Evolutionary conservation across 2,888 invertebrate species (phyloP).

Genomic region (Gasteruption jaculator): DNA sequence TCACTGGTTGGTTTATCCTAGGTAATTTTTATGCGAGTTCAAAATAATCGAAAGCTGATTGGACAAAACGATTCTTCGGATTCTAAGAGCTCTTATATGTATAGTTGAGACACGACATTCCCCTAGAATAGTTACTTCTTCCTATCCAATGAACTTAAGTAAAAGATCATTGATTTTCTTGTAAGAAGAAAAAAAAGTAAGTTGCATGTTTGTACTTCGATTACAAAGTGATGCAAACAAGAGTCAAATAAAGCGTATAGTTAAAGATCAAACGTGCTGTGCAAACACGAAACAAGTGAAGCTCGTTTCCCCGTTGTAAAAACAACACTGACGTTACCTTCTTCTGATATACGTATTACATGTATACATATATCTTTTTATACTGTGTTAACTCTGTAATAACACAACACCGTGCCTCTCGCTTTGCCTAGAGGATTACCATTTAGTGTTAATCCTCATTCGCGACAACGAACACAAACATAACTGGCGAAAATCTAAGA

Average conservation of each 20-base stretch:
- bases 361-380: constrained; percentile 3
- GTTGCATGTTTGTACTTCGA: no score
- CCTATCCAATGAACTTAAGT: no score
- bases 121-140: no score
- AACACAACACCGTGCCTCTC: constrained; percentile 19
- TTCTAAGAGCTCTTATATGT: no score
- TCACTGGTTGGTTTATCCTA: no score
- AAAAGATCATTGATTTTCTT: no score
- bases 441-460: constrained; percentile 43
- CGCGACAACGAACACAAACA: constrained; percentile 38
- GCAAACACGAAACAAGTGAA: constrained; percentile 49
- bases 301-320: constrained; percentile 42
- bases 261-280: constrained; percentile 49
- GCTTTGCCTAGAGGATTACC: constrained; percentile 50
- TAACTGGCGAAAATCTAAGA: constrained; percentile 39
- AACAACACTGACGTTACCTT: constrained; percentile 37
- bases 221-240: no score
- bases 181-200: no score
- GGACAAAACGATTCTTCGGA: no score
- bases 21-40: no score
- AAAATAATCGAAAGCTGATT: no score
- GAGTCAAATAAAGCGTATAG: constrained; percentile 41
- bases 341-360: not conserved
- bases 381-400: constrained; percentile 5
- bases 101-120: no score